Conservation (phyloP, 2,113 vertebrate species). For the Paraplagusia blochii region DNA sequence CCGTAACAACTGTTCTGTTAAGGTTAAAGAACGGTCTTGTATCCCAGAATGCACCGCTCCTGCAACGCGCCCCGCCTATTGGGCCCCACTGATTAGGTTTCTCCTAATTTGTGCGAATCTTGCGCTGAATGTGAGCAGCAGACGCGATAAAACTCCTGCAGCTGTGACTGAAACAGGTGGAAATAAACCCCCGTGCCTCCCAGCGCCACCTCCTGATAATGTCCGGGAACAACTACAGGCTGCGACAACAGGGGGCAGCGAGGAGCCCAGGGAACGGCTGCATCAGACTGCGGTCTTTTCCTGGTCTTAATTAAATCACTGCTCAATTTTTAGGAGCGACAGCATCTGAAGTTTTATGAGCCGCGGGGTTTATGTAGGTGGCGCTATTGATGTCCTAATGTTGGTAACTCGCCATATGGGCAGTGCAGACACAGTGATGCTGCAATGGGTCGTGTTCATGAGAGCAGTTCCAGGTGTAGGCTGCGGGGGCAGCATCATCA, state of each 20-base stretch:
- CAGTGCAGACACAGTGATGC: constrained; percentile 3
- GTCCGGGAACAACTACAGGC: constrained; percentile 32
- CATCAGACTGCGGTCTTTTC: constrained; percentile 15
- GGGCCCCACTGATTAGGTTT: constrained; percentile 3
- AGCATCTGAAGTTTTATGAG: constrained; percentile 50
- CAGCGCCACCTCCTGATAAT: background rate
- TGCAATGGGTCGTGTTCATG: too few relatives aligned
- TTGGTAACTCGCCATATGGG: constrained; percentile 28
- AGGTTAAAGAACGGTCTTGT: too few relatives aligned
- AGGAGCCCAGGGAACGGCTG: background rate
- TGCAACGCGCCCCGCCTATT: too few relatives aligned
- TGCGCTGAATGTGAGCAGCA: constrained; percentile 5
- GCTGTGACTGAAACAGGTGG: constrained; percentile 13
- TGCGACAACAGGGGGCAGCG: constrained; percentile 19
- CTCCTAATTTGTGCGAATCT: constrained; percentile 35
- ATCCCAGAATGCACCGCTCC: too few relatives aligned
- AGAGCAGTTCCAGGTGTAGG: too few relatives aligned
- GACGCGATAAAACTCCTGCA: constrained; percentile 23
- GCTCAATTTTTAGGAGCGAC: constrained; percentile 26
- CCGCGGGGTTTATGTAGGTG: constrained; percentile 32
- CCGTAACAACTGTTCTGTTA: constrained; percentile 8
- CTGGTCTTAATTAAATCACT: constrained; percentile 55
- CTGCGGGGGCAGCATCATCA: too few relatives aligned
- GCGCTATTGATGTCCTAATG: constrained; percentile 28
- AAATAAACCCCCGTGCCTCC: constrained; percentile 12